Base-by-base conservation (phyloP, 2,797 vertebrate species). In the Poeciliopsis gracilis region DNA sequence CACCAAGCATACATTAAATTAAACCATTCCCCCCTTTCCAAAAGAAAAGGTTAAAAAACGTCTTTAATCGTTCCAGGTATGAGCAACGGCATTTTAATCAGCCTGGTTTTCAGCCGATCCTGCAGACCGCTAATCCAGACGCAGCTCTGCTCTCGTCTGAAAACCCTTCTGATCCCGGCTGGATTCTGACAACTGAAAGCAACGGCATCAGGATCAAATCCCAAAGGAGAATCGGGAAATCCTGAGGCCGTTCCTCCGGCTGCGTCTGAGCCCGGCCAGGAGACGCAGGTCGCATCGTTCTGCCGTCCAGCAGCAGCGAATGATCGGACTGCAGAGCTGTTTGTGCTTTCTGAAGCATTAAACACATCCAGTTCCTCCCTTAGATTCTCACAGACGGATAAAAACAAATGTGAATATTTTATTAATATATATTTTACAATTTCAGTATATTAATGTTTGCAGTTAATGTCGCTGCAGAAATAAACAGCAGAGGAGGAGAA, bases 1-100 rank as follows among this genome's bases (percentile, higher is more conserved):
- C 83, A 86, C 72, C 78, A 46, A 86, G 92, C 84, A 93, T 89
- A 91, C 92, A 94, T 95, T 93, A 94, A 94, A 94, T 94, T 93
- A 94, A 93, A 90, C 83, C 82, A 80, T 41, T 12, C 9, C 78
- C 67, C 67, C 61, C 23, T 28, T 76, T 77, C 84, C 74, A 80
- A 77, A 76, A 84, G 80, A 82, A 69, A 79, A 85, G 85, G 87
- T 90, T 87, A 77, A 91, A 88, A 87, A 86, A 55, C 53, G 78
- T 83, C 90, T 80, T 90, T 92, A 91, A 93, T 90, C 82, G 83
- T 76, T 90, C 87, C 90, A 92, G 93, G 91, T 93, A 76, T 81
- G 85, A 89, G 90, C 51, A 93, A 90, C n/a, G 77, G 77, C 75
- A 83, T 85, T 89, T 89, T 93, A 92, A 94, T 93, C 87, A 82